These are phyloP conservation scores for Papilio xuthus DNA, from an alignment of 1,140 invertebrate genomes.

Conservation along the genomic window DNA sequence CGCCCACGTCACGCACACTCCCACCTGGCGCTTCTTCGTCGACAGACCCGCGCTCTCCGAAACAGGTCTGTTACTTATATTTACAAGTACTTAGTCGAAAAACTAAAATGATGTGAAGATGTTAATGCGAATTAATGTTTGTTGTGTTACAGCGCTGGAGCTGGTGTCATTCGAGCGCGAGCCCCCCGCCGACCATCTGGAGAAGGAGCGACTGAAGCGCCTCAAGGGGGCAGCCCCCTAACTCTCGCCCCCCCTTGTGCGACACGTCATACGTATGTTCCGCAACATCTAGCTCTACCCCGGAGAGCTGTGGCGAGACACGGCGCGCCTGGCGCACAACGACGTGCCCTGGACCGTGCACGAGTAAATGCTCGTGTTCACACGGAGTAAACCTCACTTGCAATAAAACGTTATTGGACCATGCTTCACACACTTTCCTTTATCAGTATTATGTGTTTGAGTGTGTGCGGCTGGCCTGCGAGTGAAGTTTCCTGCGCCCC, in stretches of 20 bases:
- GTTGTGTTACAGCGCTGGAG: slow-evolving; percentile 71
- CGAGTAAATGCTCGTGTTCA: background rate
- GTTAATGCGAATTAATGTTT: background rate
- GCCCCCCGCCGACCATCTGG: slow-evolving; percentile 72
- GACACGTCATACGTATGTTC: slow-evolving; percentile 34
- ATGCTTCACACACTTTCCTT: background rate
- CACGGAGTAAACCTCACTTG: background rate
- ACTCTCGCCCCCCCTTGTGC: slow-evolving; percentile 36
- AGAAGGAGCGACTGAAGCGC: slow-evolving; percentile 76
- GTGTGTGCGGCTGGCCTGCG: background rate
- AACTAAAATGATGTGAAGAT: too few species aligned
- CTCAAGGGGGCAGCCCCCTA: slow-evolving; percentile 63
- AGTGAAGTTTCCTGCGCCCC: background rate
- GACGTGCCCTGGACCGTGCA: background rate
- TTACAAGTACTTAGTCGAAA: background rate
- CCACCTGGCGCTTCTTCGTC: slow-evolving; percentile 70
- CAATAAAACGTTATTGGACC: too few species aligned
- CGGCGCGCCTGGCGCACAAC: background rate
- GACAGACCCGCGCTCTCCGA: slow-evolving; percentile 70
- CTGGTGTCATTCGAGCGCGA: slow-evolving; percentile 76
- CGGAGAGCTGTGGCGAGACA: slow-evolving; percentile 31
- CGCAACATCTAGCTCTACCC: slow-evolving; percentile 29
- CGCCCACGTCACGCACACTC: slow-evolving; percentile 49
- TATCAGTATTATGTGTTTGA: background rate
- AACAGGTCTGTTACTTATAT: slow-evolving; percentile 50